phyloP scores from a whole-genome alignment of 1,140 invertebrate genomes.

The Aricia agestis region DNA sequence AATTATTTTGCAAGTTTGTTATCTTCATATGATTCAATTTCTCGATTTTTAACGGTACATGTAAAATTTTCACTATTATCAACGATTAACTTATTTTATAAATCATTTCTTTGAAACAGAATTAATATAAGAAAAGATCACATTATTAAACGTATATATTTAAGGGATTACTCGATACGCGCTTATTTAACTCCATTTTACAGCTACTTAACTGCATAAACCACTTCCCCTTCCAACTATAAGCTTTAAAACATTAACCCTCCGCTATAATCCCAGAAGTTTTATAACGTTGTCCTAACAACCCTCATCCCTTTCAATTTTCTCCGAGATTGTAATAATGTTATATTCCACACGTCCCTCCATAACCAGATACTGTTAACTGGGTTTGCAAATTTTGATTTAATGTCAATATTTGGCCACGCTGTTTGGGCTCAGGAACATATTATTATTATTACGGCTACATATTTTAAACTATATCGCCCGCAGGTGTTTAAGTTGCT shows the following conservation, averaged over 20 bases:
- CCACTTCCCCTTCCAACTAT: not conserved
- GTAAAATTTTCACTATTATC: no score
- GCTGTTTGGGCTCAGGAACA: not conserved
- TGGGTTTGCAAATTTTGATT: slow-evolving; percentile 9
- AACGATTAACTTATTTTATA: no score
- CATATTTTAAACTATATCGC: not conserved
- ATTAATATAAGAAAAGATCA: no score
- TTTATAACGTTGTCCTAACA: not conserved
- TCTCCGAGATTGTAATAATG: slow-evolving; percentile 7
- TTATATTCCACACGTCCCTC: not conserved
- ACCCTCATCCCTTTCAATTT: slow-evolving; percentile 4
- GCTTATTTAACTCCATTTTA: no score
- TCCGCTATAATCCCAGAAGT: not conserved
- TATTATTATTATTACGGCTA: not conserved
- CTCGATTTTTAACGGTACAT: no score
- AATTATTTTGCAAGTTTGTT: no score
- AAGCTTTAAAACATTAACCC: slow-evolving; percentile 6
- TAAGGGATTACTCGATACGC: no score
- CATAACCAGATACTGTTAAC: not conserved
- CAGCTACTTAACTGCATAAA: not conserved
- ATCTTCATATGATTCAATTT: no score
- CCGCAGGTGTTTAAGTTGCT: not conserved
- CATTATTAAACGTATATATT: no score
- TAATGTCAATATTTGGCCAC: slow-evolving; percentile 8
- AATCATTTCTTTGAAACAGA: no score